These are phyloP conservation scores for Drosophila ohnishii DNA, from an alignment of 1,140 invertebrate genomes.

Conservation along the genomic window DNA sequence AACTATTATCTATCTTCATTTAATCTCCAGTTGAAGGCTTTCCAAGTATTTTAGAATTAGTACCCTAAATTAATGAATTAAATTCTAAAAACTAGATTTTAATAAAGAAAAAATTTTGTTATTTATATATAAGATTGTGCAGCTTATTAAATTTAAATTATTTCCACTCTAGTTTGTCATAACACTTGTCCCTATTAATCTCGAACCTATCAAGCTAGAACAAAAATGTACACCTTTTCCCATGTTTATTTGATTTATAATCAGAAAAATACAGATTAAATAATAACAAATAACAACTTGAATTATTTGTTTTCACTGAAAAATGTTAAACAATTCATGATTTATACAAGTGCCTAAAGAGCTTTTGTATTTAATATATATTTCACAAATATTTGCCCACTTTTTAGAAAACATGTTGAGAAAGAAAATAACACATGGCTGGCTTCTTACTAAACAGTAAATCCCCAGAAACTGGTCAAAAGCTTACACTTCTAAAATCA, in stretches of 20 bases:
- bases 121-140: not conserved
- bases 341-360: constrained; percentile 8
- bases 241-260: not conserved
- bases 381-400: not conserved
- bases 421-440: not conserved
- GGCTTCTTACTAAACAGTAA: not conserved
- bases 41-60: not conserved
- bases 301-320: not conserved
- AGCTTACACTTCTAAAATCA: not conserved
- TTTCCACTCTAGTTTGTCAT: not conserved
- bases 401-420: not conserved
- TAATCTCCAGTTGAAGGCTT: too few relatives aligned
- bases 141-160: not conserved
- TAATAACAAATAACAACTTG: constrained; percentile 4
- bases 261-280: not conserved
- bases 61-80: too few relatives aligned
- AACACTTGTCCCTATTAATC: too few relatives aligned
- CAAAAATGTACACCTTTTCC: not conserved
- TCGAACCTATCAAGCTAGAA: too few relatives aligned
- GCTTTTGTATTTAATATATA: not conserved
- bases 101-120: too few relatives aligned
- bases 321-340: not conserved
- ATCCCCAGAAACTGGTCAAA: constrained; percentile 6
- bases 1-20: too few relatives aligned
- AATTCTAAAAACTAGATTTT: too few relatives aligned